Evolutionary conservation across 2,113 vertebrate genomes (phyloP).

Genomic region (Toxostoma redivivum): DNA sequence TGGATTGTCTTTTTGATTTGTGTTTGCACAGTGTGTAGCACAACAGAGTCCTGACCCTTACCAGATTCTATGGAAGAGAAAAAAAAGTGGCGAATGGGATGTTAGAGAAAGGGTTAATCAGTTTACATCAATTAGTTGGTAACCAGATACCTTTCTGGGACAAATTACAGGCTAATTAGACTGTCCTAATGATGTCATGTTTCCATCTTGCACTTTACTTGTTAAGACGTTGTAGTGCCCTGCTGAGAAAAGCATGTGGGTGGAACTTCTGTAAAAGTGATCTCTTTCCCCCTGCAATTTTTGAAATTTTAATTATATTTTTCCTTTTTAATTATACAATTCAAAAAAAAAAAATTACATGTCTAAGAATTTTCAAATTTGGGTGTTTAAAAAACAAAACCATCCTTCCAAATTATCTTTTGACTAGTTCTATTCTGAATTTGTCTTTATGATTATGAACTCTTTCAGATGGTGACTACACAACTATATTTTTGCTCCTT

Average conservation of each 20-base stretch:
- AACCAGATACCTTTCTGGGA: constrained; percentile 46
- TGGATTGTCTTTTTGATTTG: constrained; percentile 33
- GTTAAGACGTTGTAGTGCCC: not conserved
- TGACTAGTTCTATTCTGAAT: not conserved
- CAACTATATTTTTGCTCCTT: not conserved
- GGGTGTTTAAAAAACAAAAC: not conserved
- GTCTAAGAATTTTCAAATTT: not conserved
- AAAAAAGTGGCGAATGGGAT: constrained; percentile 9
- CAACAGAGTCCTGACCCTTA: constrained; percentile 51
- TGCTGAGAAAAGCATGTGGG: constrained; percentile 21
- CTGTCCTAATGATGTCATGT: constrained; percentile 53
- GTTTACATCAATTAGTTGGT: constrained; percentile 60
- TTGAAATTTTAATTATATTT: not conserved
- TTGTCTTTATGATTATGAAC: not conserved
- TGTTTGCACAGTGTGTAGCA: constrained; percentile 33
- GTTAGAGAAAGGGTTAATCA: constrained; percentile 54
- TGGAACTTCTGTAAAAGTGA: not conserved
- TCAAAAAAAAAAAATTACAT: not conserved
- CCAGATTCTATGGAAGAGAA: constrained; percentile 5
- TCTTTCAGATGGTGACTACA: not conserved
- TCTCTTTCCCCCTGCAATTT: not conserved
- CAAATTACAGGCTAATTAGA: constrained; percentile 56
- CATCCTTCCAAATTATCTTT: not conserved
- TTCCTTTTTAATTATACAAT: not conserved
- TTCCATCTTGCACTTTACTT: constrained; percentile 55